phyloP scores from a whole-genome alignment of 2,113 vertebrate genomes.

The Gambusia affinis region DNA sequence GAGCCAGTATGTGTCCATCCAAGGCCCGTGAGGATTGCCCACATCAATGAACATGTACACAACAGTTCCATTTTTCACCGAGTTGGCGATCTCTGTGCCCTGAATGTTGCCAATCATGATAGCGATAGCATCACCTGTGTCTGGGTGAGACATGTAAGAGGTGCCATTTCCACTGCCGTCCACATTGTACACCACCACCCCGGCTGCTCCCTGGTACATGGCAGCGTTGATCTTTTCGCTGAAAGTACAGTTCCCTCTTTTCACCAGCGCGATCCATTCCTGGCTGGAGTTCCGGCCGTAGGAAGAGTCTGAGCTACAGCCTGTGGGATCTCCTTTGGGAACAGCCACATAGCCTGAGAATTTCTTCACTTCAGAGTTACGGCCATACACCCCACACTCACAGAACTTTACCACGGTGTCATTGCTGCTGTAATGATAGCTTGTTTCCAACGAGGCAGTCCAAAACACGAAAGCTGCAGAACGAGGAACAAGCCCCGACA shows the following conservation, averaged over 20 bases:
- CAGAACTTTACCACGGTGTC: constrained; percentile 48
- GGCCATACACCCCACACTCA: constrained; percentile 74
- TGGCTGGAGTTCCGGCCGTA: constrained; percentile 44
- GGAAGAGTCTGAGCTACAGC: constrained; percentile 52
- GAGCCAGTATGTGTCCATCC: constrained; percentile 76
- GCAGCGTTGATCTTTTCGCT: constrained; percentile 85
- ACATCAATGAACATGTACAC: constrained; percentile 56
- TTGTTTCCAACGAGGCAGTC: constrained; percentile 66
- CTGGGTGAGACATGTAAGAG: constrained; percentile 73
- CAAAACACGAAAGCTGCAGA: constrained; percentile 62
- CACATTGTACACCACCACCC: constrained; percentile 87
- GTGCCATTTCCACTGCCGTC: constrained; percentile 75
- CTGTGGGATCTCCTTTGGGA: constrained; percentile 64
- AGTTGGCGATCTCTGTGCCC: constrained; percentile 56
- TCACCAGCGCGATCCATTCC: constrained; percentile 88
- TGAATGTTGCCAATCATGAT: constrained; percentile 74
- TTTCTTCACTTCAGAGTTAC: constrained; percentile 41
- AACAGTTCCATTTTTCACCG: constrained; percentile 56
- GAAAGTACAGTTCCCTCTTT: constrained; percentile 89
- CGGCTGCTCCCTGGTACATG: constrained; percentile 75
- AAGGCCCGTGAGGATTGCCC: constrained; percentile 61
- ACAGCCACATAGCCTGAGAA: constrained; percentile 52
- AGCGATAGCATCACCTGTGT: constrained; percentile 40
- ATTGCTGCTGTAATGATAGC: constrained; percentile 52
- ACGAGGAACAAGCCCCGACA: constrained; percentile 57